Percentiles rank a stretch among this genome's conserved stretches.
phyloP scores from a whole-genome alignment of 1,140 invertebrate genomes.

The Ceratina calcarata region DNA sequence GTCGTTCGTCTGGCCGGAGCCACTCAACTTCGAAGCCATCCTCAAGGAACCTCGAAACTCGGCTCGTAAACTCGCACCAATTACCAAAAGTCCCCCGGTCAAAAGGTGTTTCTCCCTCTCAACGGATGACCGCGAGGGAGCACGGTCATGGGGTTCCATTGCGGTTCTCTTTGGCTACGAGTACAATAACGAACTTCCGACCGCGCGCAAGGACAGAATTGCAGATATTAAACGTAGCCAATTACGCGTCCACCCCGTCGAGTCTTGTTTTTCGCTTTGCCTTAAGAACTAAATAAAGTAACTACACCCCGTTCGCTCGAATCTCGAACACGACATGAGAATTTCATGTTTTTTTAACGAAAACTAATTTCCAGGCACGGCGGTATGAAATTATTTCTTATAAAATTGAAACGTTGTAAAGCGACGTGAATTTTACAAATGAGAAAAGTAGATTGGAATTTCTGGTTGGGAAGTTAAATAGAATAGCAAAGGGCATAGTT shows the following conservation, averaged over 20 bases:
- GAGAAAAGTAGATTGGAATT: too few species aligned
- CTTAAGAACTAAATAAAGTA: neutral
- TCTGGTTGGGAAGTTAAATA: too few species aligned
- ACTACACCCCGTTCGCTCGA: too few species aligned
- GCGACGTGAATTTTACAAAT: too few species aligned
- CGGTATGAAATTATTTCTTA: too few species aligned
- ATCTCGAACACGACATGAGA: too few species aligned
- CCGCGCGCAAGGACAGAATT: neutral
- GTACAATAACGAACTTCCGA: constrained; percentile 38
- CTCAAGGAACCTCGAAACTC: constrained; percentile 38
- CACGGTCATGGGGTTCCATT: neutral
- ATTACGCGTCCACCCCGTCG: neutral
- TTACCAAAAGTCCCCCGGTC: constrained; percentile 46
- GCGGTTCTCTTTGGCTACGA: constrained; percentile 21
- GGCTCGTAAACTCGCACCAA: constrained; percentile 45
- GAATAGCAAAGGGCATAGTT: too few species aligned
- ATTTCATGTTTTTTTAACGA: too few species aligned
- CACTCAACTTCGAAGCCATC: constrained; percentile 23
- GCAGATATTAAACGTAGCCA: constrained; percentile 27
- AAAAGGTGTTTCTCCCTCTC: constrained; percentile 48
- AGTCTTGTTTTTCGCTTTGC: neutral
- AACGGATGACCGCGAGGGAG: constrained; percentile 33
- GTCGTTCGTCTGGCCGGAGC: constrained; percentile 25
- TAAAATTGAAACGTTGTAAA: too few species aligned
- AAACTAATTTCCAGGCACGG: too few species aligned